phyloP scores from a whole-genome alignment of 2,888 invertebrate genomes.

The Incurvaria masculella region DNA sequence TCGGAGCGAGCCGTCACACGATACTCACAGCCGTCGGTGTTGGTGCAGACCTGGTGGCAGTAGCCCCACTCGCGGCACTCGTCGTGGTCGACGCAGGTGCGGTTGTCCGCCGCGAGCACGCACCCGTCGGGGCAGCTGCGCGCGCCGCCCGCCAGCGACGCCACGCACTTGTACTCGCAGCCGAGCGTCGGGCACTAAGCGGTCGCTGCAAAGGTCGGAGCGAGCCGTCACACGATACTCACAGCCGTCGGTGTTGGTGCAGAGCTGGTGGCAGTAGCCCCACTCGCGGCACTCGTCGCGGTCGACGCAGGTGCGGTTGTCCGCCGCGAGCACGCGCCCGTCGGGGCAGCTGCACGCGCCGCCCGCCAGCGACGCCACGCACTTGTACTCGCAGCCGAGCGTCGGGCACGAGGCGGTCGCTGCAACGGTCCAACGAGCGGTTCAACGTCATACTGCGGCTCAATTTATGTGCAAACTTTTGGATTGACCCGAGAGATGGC shows the following conservation, averaged over 20 bases:
- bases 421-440: no score
- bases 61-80: slow-evolving; percentile 91
- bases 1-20: no score
- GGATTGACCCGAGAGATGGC: no score
- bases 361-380: slow-evolving; percentile 85
- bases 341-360: slow-evolving; percentile 88
- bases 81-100: slow-evolving; percentile 87
- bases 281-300: slow-evolving; percentile 89
- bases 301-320: slow-evolving; percentile 87
- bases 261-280: slow-evolving; percentile 95
- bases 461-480: no score
- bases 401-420: slow-evolving; percentile 80
- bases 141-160: slow-evolving; percentile 84
- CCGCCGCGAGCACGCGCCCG: slow-evolving; percentile 78
- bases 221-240: no score
- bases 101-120: slow-evolving; percentile 76
- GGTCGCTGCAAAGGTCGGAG: slow-evolving; percentile 67
- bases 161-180: slow-evolving; percentile 90
- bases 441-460: no score
- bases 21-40: slow-evolving; percentile 68
- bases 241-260: slow-evolving; percentile 81
- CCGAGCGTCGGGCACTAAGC: slow-evolving; percentile 78
- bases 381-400: slow-evolving; percentile 86
- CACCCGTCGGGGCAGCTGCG: slow-evolving; percentile 89
- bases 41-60: slow-evolving; percentile 93